Base-by-base conservation (phyloP, 2,113 vertebrate species). In the Prietella phreatophila region DNA sequence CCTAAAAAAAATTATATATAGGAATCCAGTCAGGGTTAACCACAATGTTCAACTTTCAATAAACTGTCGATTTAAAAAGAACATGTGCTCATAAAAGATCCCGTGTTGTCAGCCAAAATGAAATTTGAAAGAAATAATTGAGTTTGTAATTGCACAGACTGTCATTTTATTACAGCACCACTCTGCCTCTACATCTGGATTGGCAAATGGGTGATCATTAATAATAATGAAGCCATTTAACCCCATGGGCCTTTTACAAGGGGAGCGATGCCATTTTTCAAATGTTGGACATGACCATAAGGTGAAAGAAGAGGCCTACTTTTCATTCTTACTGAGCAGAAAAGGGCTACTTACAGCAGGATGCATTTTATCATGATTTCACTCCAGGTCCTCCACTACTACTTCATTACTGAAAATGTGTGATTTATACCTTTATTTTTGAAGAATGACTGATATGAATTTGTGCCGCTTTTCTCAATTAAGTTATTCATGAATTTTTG, bases 181-280 rank as follows among this genome's bases (percentile, higher is more conserved):
- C 93, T 93, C 92, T 91, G 92, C 89, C 94, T 86, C 78, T 91
- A 92, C 93, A 94, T 94, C 94, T 94, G 93, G 91, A 95, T 92
- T 94, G 94, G 93, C 92, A 95, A 94, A 94, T 94, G 92, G 89
- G 92, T 89, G 92, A 91, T 95, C 95, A 97, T 97, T 97, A 96
- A 96, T 96, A 97, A 96, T 96, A 96, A 96, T 96, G 95, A 95
- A 94, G 92, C 95, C 94, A 95, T 96, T 97, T 96, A 97, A 97
- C 95, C 94, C 95, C 93, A 93, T 94, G 94, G 95, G 95, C 94
- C 93, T 94, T 94, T 93, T 93, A 92, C 93, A 95, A 95, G 93
- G 95, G 92, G 94, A 95, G 94, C 94, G 90, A 94, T 94, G 94
- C 93, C 92, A 93, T 96, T 96, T 94, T 95, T 96, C 94, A 96